phyloP scores from a whole-genome alignment of 2,888 invertebrate genomes.

The Melanostoma scalare region DNA sequence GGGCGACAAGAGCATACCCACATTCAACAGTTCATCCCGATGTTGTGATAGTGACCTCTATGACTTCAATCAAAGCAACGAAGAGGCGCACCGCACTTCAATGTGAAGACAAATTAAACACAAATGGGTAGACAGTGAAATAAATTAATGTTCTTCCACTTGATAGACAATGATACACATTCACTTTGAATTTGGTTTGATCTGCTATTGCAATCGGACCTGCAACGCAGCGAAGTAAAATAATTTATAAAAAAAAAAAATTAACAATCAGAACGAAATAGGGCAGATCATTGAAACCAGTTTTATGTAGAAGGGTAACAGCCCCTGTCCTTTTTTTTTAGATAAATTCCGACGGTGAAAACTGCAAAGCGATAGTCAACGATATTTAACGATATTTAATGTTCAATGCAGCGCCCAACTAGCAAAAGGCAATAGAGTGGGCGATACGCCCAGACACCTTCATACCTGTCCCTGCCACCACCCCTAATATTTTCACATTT shows the following conservation, averaged over 20 bases:
- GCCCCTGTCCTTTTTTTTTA: not conserved
- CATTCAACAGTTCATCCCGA: constrained; percentile 55
- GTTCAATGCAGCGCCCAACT: not conserved
- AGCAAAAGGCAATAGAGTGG: constrained; percentile 38
- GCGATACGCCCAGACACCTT: constrained; percentile 51
- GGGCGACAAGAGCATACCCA: constrained; percentile 9
- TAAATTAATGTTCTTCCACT: constrained; percentile 31
- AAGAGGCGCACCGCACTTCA: constrained; percentile 24
- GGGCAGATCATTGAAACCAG: constrained; percentile 46
- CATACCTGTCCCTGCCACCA: constrained; percentile 18
- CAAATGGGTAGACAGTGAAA: constrained; percentile 1
- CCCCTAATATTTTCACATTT: constrained; percentile 15
- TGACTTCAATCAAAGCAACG: constrained; percentile 60
- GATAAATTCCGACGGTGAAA: not conserved
- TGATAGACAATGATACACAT: constrained; percentile 22
- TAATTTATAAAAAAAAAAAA: constrained; percentile 4
- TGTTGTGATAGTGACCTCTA: constrained; percentile 43
- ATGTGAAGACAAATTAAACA: constrained; percentile 37
- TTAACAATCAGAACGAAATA: constrained; percentile 24
- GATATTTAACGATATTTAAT: not conserved
- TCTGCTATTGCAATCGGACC: constrained; percentile 37
- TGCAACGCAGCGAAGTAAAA: constrained; percentile 15
- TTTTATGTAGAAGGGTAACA: constrained; percentile 37
- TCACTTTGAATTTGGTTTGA: constrained; percentile 36
- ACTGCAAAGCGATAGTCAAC: constrained; percentile 6